Base-by-base conservation (phyloP, 2,888 invertebrate species). In the Itoplectis maculator region DNA sequence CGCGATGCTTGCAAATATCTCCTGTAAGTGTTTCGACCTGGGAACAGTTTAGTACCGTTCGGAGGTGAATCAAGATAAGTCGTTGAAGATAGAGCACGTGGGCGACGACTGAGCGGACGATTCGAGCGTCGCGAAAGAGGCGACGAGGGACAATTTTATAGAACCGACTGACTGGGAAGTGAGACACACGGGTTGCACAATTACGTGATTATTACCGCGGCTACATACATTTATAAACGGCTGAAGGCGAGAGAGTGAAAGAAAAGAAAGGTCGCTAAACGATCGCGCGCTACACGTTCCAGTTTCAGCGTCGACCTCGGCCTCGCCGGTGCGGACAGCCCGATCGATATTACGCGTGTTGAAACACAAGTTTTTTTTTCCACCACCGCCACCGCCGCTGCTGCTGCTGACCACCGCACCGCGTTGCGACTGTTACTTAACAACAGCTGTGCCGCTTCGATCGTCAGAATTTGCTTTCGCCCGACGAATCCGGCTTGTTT, bases 291-390 rank as follows among this genome's bases (percentile, higher is more conserved):
- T n/a, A n/a, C 68, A 73, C 72, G 77, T 68, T 72, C 77, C 45
- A 77, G 77, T 81, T 77, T 81, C 68, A 73, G 35, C 11, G 61
- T 51, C 54, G 81, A 77, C 81, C 81, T 81, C 81, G 81, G 77
- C 81, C 77, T 65, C 56, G 49, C 65, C 56, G 18, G 59, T 13
- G 29, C 15, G 42, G 18, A 35, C 65, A 49, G 61, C n/a, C 18
- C 66, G 81, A 77, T 81, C 81, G 72, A 81, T 77, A 65, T 81
- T 73, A 77, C 77, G 81, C 81, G 81, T 81, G 77, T 72, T 42
- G 76, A 70, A 76, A 70, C 70, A 72, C 66, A 68, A 47, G 23
- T 66, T 81, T 68, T 68, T 56, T 54, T 47, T 66, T 56, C 59
- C 47, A n/a, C 56, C 18, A 9, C 54, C 2, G n/a, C n/a, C n/a